Conservation (phyloP, 2,797 vertebrate genomes). For the Anisognathus igniventris region DNA sequence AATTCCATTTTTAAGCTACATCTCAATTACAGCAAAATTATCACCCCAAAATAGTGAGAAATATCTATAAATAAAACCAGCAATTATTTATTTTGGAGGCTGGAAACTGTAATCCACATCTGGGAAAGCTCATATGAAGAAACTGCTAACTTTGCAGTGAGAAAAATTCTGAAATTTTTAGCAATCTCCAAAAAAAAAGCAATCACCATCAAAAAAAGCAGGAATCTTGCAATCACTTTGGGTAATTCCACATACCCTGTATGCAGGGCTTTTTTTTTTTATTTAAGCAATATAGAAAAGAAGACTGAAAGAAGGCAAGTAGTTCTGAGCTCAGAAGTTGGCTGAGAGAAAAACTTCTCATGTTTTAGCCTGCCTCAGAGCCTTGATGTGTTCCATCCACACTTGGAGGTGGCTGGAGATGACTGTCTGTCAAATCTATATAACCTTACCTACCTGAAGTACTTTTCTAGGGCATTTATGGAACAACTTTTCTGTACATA, state of each 20-base stretch:
- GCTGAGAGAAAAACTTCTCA: not conserved
- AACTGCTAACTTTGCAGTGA: not conserved
- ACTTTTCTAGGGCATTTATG: not conserved
- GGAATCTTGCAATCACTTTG: not conserved
- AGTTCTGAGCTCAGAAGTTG: not conserved
- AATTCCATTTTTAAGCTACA: not conserved
- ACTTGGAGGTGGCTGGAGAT: not conserved
- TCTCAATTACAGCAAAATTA: not conserved
- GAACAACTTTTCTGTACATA: not conserved
- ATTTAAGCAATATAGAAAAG: not conserved
- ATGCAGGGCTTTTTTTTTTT: not conserved
- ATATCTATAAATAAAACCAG: not conserved
- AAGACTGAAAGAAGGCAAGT: not conserved
- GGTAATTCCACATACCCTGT: not conserved
- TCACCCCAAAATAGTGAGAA: not conserved
- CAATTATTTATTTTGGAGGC: not conserved
- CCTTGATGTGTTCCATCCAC: not conserved
- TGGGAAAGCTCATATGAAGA: not conserved
- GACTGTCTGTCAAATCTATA: not conserved
- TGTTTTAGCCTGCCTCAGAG: not conserved
- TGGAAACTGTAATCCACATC: not conserved
- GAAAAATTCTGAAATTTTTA: not conserved
- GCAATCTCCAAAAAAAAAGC: not conserved
- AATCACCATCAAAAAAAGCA: not conserved
- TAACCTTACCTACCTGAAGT: not conserved